Conservation (phyloP, 2,888 invertebrate genomes). For the Drosophila flavopinicola region DNA sequence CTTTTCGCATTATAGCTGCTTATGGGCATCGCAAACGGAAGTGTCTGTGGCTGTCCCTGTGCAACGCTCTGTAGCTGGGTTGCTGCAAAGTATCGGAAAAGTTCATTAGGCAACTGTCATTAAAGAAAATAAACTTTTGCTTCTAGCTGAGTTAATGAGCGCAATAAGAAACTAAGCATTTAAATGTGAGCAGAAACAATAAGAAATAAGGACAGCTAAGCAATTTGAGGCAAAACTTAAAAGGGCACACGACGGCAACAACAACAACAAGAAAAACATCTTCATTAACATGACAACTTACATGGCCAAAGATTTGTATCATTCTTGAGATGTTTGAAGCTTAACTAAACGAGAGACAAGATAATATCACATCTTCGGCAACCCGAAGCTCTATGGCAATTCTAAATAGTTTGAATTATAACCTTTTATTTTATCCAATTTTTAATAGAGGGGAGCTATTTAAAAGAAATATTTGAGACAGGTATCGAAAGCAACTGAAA, state of each 20-base stretch:
- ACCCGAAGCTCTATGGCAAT: constrained; percentile 37
- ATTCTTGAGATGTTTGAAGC: constrained; percentile 9
- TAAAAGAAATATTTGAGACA: too few species aligned
- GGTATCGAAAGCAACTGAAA: too few species aligned
- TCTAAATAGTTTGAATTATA: constrained; percentile 9
- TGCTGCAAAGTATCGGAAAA: constrained; percentile 42
- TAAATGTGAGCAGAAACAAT: constrained; percentile 14
- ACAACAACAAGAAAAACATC: constrained; percentile 27
- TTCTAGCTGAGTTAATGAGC: constrained; percentile 45
- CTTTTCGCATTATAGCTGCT: constrained; percentile 22
- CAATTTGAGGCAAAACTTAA: constrained; percentile 46
- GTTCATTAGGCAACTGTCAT: constrained; percentile 45
- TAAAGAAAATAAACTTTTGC: constrained; percentile 21
- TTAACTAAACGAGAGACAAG: constrained; percentile 7
- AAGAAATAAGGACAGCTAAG: constrained; percentile 15
- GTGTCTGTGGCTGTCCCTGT: constrained; percentile 13
- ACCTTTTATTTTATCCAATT: not conserved
- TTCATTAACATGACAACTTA: constrained; percentile 37
- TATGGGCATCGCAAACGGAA: constrained; percentile 3
- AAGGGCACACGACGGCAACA: constrained; percentile 42
- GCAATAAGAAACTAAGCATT: constrained; percentile 28
- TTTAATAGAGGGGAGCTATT: not conserved
- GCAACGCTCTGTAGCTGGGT: constrained; percentile 14
- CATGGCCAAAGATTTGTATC: constrained; percentile 20
- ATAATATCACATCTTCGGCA: constrained; percentile 25